Percentiles rank a stretch among this genome's conserved stretches.
phyloP scores from a whole-genome alignment of 2,113 vertebrate species.

The Campylomormyrus tamandua region DNA sequence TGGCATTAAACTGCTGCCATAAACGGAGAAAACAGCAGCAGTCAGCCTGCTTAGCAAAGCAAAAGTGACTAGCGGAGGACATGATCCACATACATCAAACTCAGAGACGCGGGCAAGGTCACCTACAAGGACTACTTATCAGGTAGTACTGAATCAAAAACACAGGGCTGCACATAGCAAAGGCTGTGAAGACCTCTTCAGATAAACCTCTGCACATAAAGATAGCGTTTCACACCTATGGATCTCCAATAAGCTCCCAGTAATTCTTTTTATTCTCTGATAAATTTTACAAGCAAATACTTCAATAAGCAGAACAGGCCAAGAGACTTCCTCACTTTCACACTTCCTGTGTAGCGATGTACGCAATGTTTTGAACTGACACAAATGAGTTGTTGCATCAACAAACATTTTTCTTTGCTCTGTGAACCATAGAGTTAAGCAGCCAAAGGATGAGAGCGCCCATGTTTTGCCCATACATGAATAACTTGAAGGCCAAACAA shows the following conservation, averaged over 20 bases:
- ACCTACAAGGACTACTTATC: background rate
- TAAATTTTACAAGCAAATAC: background rate
- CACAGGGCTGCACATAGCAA: background rate
- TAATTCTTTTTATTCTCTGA: background rate
- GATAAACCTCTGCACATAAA: background rate
- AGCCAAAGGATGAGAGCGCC: background rate
- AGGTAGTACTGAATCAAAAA: background rate
- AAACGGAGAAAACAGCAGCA: background rate
- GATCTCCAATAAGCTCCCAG: background rate
- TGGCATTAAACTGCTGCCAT: background rate
- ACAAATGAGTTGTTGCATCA: background rate
- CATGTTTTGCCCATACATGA: background rate
- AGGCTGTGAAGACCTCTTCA: background rate
- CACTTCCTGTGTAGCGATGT: background rate
- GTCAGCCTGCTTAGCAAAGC: background rate
- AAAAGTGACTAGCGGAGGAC: background rate
- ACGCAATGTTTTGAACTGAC: background rate
- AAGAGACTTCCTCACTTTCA: background rate
- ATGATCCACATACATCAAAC: background rate
- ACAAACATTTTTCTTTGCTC: background rate
- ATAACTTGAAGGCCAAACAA: background rate
- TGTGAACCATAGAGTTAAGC: background rate
- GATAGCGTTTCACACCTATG: background rate
- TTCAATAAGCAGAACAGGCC: background rate
- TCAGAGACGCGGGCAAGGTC: background rate